Conservation (phyloP, 2,113 vertebrate species). For the Serinus canaria region DNA sequence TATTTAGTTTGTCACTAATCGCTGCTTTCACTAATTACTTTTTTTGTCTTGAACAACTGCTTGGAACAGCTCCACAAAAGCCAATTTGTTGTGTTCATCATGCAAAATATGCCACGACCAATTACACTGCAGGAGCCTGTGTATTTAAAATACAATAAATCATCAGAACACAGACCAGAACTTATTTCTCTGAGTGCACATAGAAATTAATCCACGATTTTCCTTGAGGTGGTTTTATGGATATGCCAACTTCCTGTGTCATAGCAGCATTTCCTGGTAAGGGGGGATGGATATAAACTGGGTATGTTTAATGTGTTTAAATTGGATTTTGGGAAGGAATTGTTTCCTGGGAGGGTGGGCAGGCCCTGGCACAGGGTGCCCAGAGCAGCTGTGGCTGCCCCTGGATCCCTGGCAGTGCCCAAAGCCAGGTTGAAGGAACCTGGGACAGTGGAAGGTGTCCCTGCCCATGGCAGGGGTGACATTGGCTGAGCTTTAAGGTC, state of each 20-base stretch:
- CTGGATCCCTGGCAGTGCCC: neutral
- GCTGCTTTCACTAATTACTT: neutral
- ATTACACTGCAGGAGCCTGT: neutral
- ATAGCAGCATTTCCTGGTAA: neutral
- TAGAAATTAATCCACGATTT: neutral
- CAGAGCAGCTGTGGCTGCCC: neutral
- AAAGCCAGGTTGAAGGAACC: neutral
- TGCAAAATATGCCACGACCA: neutral
- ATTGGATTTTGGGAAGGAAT: neutral
- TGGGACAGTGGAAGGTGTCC: neutral
- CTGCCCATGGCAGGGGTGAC: neutral
- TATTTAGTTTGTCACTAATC: neutral
- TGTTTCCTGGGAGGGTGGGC: neutral
- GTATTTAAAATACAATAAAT: neutral
- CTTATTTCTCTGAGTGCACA: neutral
- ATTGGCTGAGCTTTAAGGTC: rapidly evolving
- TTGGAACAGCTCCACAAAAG: neutral
- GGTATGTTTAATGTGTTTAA: neutral
- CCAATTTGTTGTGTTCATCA: neutral
- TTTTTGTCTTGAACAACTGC: neutral
- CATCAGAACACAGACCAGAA: neutral
- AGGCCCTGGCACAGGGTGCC: neutral
- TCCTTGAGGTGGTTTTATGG: neutral
- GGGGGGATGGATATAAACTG: neutral
- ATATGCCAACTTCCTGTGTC: neutral